These are phyloP conservation scores for Trissolcus basalis DNA, from an alignment of 1,140 invertebrate genomes.

Conservation along the genomic window DNA sequence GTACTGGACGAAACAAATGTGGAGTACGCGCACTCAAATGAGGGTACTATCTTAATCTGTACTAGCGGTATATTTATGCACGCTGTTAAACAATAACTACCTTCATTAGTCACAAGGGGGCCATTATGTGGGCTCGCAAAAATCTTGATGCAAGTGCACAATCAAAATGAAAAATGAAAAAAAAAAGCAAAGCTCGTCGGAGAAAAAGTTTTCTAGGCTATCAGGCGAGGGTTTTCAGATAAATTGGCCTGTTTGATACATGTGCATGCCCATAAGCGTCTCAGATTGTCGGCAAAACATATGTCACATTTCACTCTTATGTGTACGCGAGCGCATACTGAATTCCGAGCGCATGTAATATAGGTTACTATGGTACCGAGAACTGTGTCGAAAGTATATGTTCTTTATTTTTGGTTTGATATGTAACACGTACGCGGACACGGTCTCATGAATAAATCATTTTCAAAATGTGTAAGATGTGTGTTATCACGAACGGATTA, in stretches of 20 bases:
- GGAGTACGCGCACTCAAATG: conserved; percentile 58
- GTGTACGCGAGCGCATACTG: conserved; percentile 8
- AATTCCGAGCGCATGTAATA: conserved; percentile 30
- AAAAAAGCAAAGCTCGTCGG: no score
- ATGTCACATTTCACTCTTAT: conserved; percentile 48
- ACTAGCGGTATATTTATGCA: conserved; percentile 64
- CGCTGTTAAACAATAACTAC: conserved; percentile 60
- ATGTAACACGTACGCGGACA: conserved; percentile 29
- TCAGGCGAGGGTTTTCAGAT: conserved; percentile 8
- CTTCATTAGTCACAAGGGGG: conserved; percentile 59
- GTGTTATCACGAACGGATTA: conserved; percentile 5
- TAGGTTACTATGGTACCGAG: conserved; percentile 35
- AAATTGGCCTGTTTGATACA: conserved; percentile 6
- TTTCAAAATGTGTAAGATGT: conserved; percentile 29
- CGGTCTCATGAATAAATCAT: conserved; percentile 44
- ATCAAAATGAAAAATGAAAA: no score
- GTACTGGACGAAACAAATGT: conserved; percentile 14
- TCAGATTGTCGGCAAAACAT: conserved; percentile 22
- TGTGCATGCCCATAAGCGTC: no score
- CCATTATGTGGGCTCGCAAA: conserved; percentile 59
- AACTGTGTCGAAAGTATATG: conserved; percentile 42
- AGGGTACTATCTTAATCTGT: conserved; percentile 69
- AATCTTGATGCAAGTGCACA: conserved; percentile 23
- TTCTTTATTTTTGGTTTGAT: conserved; percentile 20
- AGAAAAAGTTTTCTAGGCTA: not conserved